Evolutionary conservation across 2,888 invertebrate species (phyloP).

Genomic region (Galerucella calmariensis): DNA sequence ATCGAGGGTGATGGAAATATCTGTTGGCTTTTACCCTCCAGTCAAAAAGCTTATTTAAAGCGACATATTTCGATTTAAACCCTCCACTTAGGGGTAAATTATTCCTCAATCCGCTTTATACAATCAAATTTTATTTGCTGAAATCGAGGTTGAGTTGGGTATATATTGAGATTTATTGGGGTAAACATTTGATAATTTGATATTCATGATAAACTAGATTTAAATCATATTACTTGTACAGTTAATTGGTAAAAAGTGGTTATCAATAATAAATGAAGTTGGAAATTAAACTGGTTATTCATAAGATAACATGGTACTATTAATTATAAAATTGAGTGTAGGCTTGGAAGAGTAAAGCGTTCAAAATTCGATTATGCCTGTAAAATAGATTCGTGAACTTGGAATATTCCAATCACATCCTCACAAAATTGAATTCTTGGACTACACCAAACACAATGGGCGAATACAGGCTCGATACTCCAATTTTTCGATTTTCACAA

Average conservation of each 20-base stretch:
- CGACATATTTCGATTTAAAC: conserved; percentile 59
- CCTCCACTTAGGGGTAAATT: conserved; percentile 50
- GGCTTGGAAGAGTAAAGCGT: no score
- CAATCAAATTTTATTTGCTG: conserved; percentile 37
- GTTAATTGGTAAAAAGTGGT: neutral
- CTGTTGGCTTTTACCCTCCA: conserved; percentile 57
- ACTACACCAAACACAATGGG: no score
- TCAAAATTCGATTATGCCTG: no score
- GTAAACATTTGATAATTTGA: conserved; percentile 1
- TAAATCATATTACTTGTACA: neutral
- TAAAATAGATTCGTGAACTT: no score
- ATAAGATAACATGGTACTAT: neutral
- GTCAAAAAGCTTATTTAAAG: conserved; percentile 60
- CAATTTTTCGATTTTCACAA: no score
- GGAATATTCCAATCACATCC: no score
- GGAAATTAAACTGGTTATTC: neutral
- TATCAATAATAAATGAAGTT: neutral
- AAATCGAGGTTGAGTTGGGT: conserved; percentile 2
- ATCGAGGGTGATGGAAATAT: conserved; percentile 60
- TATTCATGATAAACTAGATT: neutral
- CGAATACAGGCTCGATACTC: no score
- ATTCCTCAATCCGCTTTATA: conserved; percentile 46
- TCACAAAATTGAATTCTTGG: no score
- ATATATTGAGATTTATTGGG: neutral
- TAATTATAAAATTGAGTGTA: neutral